Evolutionary conservation across 2,797 vertebrate genomes (phyloP), one percentile per base, ranked within the genome.

Genomic region (Siniperca obscura): DNA sequence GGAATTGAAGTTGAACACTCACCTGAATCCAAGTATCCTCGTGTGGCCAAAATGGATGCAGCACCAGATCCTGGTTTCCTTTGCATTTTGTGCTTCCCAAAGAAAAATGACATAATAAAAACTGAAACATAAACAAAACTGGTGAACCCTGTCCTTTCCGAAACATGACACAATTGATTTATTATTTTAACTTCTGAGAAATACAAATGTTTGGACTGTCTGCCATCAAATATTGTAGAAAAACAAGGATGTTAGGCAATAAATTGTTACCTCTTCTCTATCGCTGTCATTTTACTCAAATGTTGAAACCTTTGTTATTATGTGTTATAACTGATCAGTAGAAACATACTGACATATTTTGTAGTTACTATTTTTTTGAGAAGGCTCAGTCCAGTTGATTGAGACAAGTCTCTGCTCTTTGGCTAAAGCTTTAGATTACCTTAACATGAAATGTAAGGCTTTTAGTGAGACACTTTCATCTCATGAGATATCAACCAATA

Each of bases 61-160:
- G 78, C 72, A 60, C 60, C 17, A 2, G 21, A 64, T 68, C 30
- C 42, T 25, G 10, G 50, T 53, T 72, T 81, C 14, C 22, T 69
- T 50, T 36, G 64, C 25, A 56, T 38, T 78, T 65, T 90, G 81
- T 85, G 88, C 78, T 93, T 90, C 81, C 84, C 79, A 82, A 87
- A 86, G 78, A 82, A 70, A 85, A 83, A 84, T 52, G 3, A 76
- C 40, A 17, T 2, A 78, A 83, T 80, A 79, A 76, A 83, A 78
- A 59, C 27, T 65, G 36, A 79, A 78, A 83, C 14, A 61, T 72
- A 14, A 81, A 71, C 25, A 68, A 76, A 84, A 74, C 38, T 2
- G 9, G 2, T 64, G 4, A 76, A 67, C 19, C 5, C 52, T 67
- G 55, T 79, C 13, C 42, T 48, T 60, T 72, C 38, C 7, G 59